phyloP scores from a whole-genome alignment of 53 echinoderm and acorn worm species.

The Holothuria leucospilota region DNA sequence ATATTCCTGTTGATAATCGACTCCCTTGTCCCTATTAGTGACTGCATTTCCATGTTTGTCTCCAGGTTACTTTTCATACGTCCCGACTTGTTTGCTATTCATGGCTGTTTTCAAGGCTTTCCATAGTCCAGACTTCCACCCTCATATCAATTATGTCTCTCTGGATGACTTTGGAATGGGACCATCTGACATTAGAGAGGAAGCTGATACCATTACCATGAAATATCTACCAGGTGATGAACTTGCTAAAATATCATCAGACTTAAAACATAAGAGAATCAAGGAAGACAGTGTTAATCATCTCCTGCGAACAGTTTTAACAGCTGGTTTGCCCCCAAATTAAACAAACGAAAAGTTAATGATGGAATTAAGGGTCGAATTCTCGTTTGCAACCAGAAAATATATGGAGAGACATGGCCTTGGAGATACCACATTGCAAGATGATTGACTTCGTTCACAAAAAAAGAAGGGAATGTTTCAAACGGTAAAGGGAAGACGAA shows the following conservation, averaged over 20 bases:
- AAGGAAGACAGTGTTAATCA: conserved; percentile 68
- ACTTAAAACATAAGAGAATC: conserved; percentile 55
- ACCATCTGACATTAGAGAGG: conserved; percentile 79
- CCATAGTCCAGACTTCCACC: conserved; percentile 74
- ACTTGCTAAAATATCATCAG: conserved; percentile 81
- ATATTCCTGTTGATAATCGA: too few species aligned
- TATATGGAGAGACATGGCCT: conserved; percentile 96
- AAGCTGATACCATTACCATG: conserved; percentile 98
- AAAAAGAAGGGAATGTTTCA: background rate
- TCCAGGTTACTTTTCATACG: too few species aligned
- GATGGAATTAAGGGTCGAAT: conserved; percentile 55
- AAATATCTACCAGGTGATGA: conserved; percentile 95
- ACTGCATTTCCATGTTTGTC: too few species aligned
- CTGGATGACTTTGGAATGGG: conserved; percentile 81
- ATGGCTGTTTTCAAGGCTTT: background rate
- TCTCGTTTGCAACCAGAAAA: conserved; percentile 87
- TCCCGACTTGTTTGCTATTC: too few species aligned
- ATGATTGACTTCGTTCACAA: background rate
- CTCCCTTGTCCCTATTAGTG: too few species aligned
- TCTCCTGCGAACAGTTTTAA: conserved; percentile 72
- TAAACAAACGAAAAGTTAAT: conserved; percentile 32
- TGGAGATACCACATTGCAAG: conserved; percentile 37
- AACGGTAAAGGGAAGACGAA: background rate
- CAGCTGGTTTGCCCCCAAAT: conserved; percentile 47
- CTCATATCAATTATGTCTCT: conserved; percentile 90